These are phyloP conservation scores for Latrodectus elegans DNA, from an alignment of 2,888 invertebrate species.

Conservation along the genomic window DNA sequence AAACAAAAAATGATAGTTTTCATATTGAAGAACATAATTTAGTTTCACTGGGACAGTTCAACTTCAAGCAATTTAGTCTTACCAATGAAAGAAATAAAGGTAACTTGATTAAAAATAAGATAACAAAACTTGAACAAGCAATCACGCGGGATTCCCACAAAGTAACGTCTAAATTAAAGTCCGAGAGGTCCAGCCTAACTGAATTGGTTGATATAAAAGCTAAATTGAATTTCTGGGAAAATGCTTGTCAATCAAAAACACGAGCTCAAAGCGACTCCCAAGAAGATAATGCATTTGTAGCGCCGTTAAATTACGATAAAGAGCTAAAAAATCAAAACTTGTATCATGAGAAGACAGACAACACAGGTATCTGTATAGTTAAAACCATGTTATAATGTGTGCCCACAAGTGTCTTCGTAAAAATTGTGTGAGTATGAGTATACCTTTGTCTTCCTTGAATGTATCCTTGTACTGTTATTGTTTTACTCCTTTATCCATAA, in stretches of 20 bases:
- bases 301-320: too few relatives aligned
- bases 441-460: too few relatives aligned
- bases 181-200: not conserved
- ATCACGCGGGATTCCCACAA: not conserved
- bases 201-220: constrained; percentile 16
- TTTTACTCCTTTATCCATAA: too few relatives aligned
- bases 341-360: too few relatives aligned
- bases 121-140: constrained; percentile 56
- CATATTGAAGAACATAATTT: not conserved
- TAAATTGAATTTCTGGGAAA: constrained; percentile 59
- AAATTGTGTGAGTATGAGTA: too few relatives aligned
- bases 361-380: too few relatives aligned
- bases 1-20: not conserved
- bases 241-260: not conserved
- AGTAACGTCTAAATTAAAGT: not conserved
- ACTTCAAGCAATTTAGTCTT: constrained; percentile 53
- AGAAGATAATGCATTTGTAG: too few relatives aligned
- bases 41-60: constrained; percentile 25
- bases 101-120: constrained; percentile 54
- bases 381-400: too few relatives aligned
- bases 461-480: too few relatives aligned
- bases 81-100: not conserved
- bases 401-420: too few relatives aligned
- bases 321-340: too few relatives aligned
- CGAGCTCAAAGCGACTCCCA: too few relatives aligned